Conservation (phyloP, 2,888 invertebrate genomes). For the Brachylomia viminalis region DNA sequence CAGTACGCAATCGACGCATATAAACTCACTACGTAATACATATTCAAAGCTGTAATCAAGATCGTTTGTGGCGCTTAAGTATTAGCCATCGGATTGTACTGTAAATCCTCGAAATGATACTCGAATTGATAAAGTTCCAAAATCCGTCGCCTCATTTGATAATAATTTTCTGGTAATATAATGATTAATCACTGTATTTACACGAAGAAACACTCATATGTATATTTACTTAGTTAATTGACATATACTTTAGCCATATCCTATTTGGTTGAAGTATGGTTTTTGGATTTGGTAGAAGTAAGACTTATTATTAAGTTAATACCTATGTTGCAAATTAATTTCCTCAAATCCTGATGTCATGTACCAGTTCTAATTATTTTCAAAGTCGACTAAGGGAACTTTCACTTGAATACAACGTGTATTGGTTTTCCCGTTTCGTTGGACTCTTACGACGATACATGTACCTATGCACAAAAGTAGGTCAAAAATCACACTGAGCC, state of each 20-base stretch:
- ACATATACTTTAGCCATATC: conserved; percentile 6
- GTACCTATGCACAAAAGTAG: neutral
- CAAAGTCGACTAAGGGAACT: neutral
- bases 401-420: neutral
- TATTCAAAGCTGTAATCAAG: conserved; percentile 6
- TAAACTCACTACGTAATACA: neutral
- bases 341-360: neutral
- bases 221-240: conserved; percentile 15
- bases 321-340: neutral
- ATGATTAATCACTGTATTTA: conserved; percentile 45
- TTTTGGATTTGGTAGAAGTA: neutral
- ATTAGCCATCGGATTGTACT: conserved; percentile 6
- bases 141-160: conserved; percentile 16
- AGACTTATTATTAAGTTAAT: neutral
- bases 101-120: conserved; percentile 34
- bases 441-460: neutral
- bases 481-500: neutral
- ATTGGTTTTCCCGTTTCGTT: conserved; percentile 6
- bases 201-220: neutral
- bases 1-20: neutral
- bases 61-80: conserved; percentile 31
- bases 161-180: conserved; percentile 25
- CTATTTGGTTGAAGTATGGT: conserved; percentile 9
- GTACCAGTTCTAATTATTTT: neutral
- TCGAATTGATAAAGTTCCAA: conserved; percentile 27